Evolutionary conservation across 1,140 invertebrate species (phyloP).

Genomic region (Paraescarpia echinospica): DNA sequence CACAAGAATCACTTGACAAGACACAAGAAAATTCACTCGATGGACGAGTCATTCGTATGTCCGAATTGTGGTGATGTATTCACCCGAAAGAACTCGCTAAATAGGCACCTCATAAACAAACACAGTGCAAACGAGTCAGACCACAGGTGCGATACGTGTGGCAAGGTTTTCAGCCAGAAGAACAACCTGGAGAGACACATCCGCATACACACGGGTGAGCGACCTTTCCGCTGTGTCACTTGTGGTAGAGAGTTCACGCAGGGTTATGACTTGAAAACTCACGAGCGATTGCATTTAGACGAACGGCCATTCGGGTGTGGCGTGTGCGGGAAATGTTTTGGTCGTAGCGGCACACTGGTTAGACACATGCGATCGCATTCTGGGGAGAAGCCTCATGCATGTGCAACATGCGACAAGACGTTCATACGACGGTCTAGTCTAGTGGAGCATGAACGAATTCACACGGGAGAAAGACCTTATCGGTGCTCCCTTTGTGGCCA

Average conservation of each 20-base stretch:
- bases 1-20: not conserved
- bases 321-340: slow-evolving; percentile 94
- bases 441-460: slow-evolving; percentile 98
- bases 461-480: slow-evolving; percentile 94
- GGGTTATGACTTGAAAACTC: slow-evolving; percentile 21
- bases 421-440: slow-evolving; percentile 97
- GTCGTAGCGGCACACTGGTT: slow-evolving; percentile 90
- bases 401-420: slow-evolving; percentile 96
- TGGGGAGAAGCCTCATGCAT: slow-evolving; percentile 97
- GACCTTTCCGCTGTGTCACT: slow-evolving; percentile 19
- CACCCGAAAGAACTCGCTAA: not conserved
- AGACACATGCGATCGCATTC: slow-evolving; percentile 96
- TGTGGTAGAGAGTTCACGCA: slow-evolving; percentile 14
- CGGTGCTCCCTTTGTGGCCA: slow-evolving; percentile 90
- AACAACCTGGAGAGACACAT: slow-evolving; percentile 9
- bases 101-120: not conserved
- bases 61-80: not conserved
- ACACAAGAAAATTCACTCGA: not conserved
- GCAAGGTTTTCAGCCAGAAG: slow-evolving; percentile 8
- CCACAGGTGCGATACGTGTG: not conserved
- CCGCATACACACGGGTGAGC: slow-evolving; percentile 12
- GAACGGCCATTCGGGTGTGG: slow-evolving; percentile 64
- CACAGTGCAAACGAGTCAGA: not conserved
- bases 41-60: not conserved
- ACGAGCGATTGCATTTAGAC: slow-evolving; percentile 17